Percentiles rank a stretch among this genome's conserved stretches.
phyloP scores from a whole-genome alignment of 2,888 invertebrate genomes.

The Boloria euphrosyne region DNA sequence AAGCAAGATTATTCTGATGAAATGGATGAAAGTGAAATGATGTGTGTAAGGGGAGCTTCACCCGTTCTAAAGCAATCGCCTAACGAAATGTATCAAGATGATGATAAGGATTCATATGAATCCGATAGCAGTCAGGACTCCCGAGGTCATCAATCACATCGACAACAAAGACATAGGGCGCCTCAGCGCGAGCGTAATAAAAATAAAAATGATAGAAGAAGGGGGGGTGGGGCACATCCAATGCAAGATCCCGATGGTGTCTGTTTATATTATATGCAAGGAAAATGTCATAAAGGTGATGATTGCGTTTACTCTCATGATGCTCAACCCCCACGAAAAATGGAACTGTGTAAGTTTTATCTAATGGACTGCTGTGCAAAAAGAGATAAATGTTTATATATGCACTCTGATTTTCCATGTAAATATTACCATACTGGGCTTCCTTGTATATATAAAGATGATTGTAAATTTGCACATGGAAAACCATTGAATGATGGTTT shows the following conservation, averaged over 20 bases:
- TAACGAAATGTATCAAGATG: slow-evolving; percentile 68
- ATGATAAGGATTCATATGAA: slow-evolving; percentile 79
- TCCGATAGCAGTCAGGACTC: slow-evolving; percentile 82
- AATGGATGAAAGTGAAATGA: slow-evolving; percentile 90
- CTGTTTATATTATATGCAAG: slow-evolving; percentile 93
- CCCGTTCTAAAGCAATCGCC: slow-evolving; percentile 75
- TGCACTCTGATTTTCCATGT: slow-evolving; percentile 98
- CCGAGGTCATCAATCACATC: slow-evolving; percentile 75
- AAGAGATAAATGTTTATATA: slow-evolving; percentile 96
- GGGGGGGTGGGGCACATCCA: slow-evolving; percentile 74
- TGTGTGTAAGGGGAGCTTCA: slow-evolving; percentile 90
- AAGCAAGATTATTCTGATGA: slow-evolving; percentile 81
- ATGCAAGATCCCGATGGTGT: slow-evolving; percentile 87
- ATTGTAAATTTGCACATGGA: slow-evolving; percentile 97
- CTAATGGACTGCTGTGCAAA: slow-evolving; percentile 97
- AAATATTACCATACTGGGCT: slow-evolving; percentile 97
- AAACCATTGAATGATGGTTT: slow-evolving; percentile 92
- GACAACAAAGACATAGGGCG: slow-evolving; percentile 67
- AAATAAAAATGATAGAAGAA: slow-evolving; percentile 77
- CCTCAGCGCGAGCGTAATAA: slow-evolving; percentile 74
- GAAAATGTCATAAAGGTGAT: slow-evolving; percentile 92
- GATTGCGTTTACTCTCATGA: slow-evolving; percentile 95
- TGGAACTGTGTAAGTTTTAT: slow-evolving; percentile 98
- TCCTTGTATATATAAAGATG: slow-evolving; percentile 90
- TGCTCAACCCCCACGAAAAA: slow-evolving; percentile 90